These are phyloP conservation scores for Halcyon malimbica DNA, from an alignment of 2,113 vertebrate genomes.

Conservation along the genomic window DNA sequence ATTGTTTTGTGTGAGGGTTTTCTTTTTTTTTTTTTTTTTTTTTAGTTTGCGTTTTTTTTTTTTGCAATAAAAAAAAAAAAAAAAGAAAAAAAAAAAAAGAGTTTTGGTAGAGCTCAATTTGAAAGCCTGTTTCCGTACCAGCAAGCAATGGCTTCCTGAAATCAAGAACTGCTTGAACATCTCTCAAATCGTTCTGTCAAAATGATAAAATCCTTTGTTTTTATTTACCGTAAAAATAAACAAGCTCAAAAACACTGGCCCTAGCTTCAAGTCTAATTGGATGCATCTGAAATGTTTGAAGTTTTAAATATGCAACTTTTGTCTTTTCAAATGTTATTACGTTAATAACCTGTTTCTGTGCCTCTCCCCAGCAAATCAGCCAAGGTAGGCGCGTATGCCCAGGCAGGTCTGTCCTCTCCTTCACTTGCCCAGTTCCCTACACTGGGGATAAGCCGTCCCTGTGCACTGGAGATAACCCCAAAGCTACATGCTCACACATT, in stretches of 20 bases:
- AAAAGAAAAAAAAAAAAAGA: no score
- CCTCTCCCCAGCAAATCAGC: not conserved
- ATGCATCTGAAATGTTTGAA: not conserved
- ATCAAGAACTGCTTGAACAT: not conserved
- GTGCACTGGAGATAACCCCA: not conserved
- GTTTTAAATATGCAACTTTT: not conserved
- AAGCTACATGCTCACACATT: not conserved
- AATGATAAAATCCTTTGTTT: not conserved
- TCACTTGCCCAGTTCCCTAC: not conserved
- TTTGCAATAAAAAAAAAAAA: not conserved
- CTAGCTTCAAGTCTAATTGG: not conserved
- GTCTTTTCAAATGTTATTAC: not conserved
- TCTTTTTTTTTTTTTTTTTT: not conserved
- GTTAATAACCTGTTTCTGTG: not conserved
- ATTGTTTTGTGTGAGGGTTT: not conserved
- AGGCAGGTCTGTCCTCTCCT: not conserved
- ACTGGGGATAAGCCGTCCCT: not conserved
- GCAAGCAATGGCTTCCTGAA: conserved; percentile 5
- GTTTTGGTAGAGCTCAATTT: not conserved
- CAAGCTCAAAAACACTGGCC: not conserved
- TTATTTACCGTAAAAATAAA: not conserved
- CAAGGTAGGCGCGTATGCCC: not conserved
- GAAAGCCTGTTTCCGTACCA: conserved; percentile 29
- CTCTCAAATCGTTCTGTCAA: not conserved
- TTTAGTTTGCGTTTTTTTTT: not conserved